Evolutionary conservation across 2,888 invertebrate genomes (phyloP).

Genomic region (Trichopoda pennipes): DNA sequence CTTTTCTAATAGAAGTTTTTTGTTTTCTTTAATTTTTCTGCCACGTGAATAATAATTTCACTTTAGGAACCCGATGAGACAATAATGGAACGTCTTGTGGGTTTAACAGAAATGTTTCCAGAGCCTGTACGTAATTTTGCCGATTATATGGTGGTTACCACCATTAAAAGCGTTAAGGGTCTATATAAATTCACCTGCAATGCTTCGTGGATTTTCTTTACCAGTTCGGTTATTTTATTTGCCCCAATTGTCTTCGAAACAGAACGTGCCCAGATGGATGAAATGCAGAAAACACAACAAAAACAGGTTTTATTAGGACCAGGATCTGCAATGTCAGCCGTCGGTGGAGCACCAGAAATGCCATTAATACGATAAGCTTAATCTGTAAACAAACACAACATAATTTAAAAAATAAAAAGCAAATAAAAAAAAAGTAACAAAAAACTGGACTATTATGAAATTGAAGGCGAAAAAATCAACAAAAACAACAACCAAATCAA

Average conservation of each 20-base stretch:
- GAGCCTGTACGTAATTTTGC: slow-evolving; percentile 88
- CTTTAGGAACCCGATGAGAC: slow-evolving; percentile 92
- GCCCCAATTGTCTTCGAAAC: slow-evolving; percentile 98
- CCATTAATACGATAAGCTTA: slow-evolving; percentile 82
- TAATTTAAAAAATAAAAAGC: slow-evolving; percentile 49
- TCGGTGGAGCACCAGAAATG: slow-evolving; percentile 84
- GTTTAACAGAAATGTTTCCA: slow-evolving; percentile 98
- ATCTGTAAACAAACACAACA: slow-evolving; percentile 38
- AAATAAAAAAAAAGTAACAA: slow-evolving; percentile 40
- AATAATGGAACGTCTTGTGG: slow-evolving; percentile 92
- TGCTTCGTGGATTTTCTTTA: slow-evolving; percentile 95
- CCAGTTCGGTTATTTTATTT: slow-evolving; percentile 95
- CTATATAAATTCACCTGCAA: slow-evolving; percentile 89
- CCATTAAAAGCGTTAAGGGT: slow-evolving; percentile 84
- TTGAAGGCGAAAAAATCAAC: slow-evolving; percentile 8
- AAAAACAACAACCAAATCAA: too few species aligned
- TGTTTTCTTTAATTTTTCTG: slow-evolving; percentile 69
- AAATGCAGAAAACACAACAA: slow-evolving; percentile 95
- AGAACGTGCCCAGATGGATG: slow-evolving; percentile 96
- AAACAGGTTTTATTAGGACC: slow-evolving; percentile 96
- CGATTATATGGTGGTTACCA: slow-evolving; percentile 83
- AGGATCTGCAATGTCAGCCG: slow-evolving; percentile 87
- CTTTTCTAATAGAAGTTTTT: background rate
- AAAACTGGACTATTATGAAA: slow-evolving; percentile 49
- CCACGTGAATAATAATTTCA: too few species aligned